Evolutionary conservation across 1,140 invertebrate genomes (phyloP), one percentile per base, ranked within the genome.

Genomic region (Nylanderia fulva): DNA sequence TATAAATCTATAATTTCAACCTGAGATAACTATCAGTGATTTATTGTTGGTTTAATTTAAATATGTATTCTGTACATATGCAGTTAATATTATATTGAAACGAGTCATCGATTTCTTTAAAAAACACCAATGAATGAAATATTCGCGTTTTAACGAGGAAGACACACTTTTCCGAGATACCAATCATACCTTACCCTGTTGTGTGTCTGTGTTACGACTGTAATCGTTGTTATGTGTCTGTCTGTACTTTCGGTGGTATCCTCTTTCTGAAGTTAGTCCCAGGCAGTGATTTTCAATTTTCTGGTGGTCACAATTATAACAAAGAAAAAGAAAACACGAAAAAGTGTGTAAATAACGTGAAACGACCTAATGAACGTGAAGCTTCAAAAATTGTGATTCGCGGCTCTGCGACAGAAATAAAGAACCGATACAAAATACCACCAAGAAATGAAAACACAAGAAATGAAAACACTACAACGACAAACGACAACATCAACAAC

Each of bases 141-240:
- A 45, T 27, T 68, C 21, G 39, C 21, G n/a, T 80, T 80, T 29
- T 80, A 6, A 54, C 13, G n/a, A 8, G n/a, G 36, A 80, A 80
- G 56, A 24, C 45, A 45, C 42, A 48, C 45, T 80, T 80, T 42
- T 33, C 52, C 52, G 24, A 42, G 33, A 82, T 52, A 71, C 48
- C 48, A 24, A 58, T 21, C 52, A 82, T 82, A 58, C 52, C 77
- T 71, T 11, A 58, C 18, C 52, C 36, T 80, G 13, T n/a, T 29
- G 42, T 52, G 66, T 69, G 66, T 48, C 6, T 66, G 36, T 66
- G 33, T 71, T 80, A 82, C 66, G 1, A 72, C 58, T 72, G 68
- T 80, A 85, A 88, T 86, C 60, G 80, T 90, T 93, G 92, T 94
- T 94, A 94, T 94, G 93, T 94, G 93, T 93, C 92, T 94, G 92